Conservation (phyloP, 2,113 vertebrate genomes). For the Paraplagusia blochii region DNA sequence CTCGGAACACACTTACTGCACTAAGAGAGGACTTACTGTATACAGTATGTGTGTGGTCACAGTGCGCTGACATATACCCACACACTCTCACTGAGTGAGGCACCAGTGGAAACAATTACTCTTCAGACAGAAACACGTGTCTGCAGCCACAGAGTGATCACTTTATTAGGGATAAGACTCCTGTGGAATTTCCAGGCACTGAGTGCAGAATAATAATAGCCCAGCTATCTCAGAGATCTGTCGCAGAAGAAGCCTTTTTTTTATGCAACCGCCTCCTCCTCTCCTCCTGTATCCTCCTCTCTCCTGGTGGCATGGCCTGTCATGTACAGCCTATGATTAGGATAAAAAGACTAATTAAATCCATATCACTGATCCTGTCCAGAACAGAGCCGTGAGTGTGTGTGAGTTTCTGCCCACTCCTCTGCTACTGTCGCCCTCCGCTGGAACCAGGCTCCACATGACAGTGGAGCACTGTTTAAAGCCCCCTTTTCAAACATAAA, state of each 20-base stretch:
- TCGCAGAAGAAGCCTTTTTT: conserved; percentile 15
- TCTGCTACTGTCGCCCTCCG: conserved; percentile 33
- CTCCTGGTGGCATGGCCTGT: conserved; percentile 51
- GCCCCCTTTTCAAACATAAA: conserved; percentile 64
- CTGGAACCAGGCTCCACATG: conserved; percentile 51
- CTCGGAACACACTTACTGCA: too few species aligned
- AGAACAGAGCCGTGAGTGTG: conserved; percentile 22
- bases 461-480: conserved; percentile 65
- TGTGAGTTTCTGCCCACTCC: conserved; percentile 5
- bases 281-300: conserved; percentile 9
- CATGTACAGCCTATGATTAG: conserved; percentile 69
- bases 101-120: neutral
- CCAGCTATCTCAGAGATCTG: conserved; percentile 22
- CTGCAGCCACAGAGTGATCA: neutral
- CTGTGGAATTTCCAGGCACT: conserved; percentile 10
- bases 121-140: conserved; percentile 1
- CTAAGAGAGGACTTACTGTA: too few species aligned
- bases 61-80: neutral
- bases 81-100: neutral
- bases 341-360: conserved; percentile 71
- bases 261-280: too few species aligned
- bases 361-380: conserved; percentile 50
- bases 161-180: conserved; percentile 9
- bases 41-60: neutral
- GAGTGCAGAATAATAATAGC: conserved; percentile 26